Evolutionary conservation across 92 coral and sea anemone species (phyloP).

Genomic region (Siderastrea siderea): DNA sequence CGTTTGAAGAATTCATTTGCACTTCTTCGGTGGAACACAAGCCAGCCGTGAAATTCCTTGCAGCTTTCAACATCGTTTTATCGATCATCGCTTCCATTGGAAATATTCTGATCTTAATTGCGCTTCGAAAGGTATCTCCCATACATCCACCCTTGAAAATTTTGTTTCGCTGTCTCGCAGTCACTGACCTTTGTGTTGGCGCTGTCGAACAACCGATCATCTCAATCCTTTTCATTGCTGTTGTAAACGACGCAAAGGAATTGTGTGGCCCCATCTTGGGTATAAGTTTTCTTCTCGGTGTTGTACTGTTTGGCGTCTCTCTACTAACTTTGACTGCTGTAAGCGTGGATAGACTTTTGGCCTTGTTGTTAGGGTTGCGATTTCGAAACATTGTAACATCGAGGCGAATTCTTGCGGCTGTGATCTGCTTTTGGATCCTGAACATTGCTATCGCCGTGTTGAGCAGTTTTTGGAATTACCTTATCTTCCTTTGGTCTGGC

Average conservation of each 20-base stretch:
- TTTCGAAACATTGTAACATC: no score
- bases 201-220: not conserved
- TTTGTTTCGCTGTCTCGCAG: conserved; percentile 10
- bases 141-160: conserved; percentile 1
- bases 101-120: not conserved
- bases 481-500: no score
- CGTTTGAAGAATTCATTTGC: conserved; percentile 2
- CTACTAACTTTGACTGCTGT: not conserved
- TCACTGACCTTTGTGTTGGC: conserved; percentile 10
- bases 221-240: not conserved
- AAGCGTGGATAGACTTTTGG: not conserved
- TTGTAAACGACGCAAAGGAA: not conserved
- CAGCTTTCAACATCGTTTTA: not conserved
- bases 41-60: conserved; percentile 1
- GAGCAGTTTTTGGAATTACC: no score
- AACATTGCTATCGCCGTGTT: no score
- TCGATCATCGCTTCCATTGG: conserved; percentile 9
- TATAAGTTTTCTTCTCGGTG: conserved; percentile 1
- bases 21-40: not conserved
- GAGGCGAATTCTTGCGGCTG: no score
- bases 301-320: conserved; percentile 9
- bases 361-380: no score
- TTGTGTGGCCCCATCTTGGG: conserved; percentile 11
- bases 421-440: no score
- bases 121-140: conserved; percentile 1